Percentiles rank a stretch among this genome's conserved stretches.
phyloP scores from a whole-genome alignment of 1,140 invertebrate species.

The Eriosoma lanigerum region DNA sequence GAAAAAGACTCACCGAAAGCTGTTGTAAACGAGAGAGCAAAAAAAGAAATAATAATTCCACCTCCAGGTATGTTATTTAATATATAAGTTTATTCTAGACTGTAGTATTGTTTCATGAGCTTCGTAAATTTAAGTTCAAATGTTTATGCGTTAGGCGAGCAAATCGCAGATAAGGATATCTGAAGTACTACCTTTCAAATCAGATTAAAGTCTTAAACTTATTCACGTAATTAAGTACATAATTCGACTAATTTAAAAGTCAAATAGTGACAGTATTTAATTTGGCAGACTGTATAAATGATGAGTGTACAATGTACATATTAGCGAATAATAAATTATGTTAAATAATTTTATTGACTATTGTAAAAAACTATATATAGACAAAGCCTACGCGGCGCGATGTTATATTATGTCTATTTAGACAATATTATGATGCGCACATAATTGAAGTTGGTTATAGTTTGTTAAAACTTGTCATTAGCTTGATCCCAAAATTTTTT shows the following conservation, averaged over 20 bases:
- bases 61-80: constrained; percentile 22
- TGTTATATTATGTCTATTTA: too few relatives aligned
- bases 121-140: neutral
- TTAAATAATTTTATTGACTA: neutral
- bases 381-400: too few relatives aligned
- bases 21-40: neutral
- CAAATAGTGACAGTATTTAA: constrained; percentile 17
- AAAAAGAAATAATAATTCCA: constrained; percentile 19
- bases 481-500: too few relatives aligned
- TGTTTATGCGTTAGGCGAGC: neutral
- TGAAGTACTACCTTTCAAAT: constrained; percentile 8
- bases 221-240: constrained; percentile 20
- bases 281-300: neutral
- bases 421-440: too few relatives aligned
- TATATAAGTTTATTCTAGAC: neutral
- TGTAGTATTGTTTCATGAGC: neutral
- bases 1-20: neutral
- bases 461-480: too few relatives aligned
- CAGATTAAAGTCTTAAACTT: constrained; percentile 22
- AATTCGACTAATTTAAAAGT: constrained; percentile 27
- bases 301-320: neutral
- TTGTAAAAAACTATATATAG: too few relatives aligned
- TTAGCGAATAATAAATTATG: neutral
- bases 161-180: neutral
- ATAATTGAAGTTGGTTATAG: too few relatives aligned